These are phyloP conservation scores for Xenops minutus DNA, from an alignment of 2,797 vertebrate genomes.

Conservation along the genomic window DNA sequence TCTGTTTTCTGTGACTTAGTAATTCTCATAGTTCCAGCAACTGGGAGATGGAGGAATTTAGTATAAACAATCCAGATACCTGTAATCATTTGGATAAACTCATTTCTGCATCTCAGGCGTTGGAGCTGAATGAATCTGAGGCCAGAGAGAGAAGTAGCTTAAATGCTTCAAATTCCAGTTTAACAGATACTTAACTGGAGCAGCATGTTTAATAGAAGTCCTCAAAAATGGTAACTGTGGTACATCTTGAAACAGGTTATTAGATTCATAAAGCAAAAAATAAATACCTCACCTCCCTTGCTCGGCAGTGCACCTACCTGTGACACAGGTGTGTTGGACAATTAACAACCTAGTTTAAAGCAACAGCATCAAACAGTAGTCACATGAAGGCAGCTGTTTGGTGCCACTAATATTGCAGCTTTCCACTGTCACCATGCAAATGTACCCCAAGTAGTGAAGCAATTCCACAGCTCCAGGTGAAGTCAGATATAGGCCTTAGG, in stretches of 20 bases:
- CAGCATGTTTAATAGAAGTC: neutral
- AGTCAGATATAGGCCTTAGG: neutral
- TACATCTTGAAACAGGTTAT: neutral
- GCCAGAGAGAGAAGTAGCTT: neutral
- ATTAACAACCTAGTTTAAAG: neutral
- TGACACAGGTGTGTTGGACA: neutral
- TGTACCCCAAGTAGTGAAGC: neutral
- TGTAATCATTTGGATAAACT: neutral
- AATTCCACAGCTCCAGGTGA: neutral
- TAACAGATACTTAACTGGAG: neutral
- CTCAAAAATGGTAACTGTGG: neutral
- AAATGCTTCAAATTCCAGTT: neutral
- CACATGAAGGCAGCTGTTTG: neutral
- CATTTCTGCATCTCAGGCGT: neutral
- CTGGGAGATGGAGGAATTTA: neutral
- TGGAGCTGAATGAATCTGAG: neutral
- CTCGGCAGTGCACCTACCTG: neutral
- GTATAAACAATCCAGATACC: neutral
- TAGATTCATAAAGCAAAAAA: neutral
- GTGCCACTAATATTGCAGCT: neutral
- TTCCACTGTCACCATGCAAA: neutral
- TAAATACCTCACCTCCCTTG: neutral
- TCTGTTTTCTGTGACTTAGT: neutral
- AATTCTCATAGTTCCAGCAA: neutral
- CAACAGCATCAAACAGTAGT: neutral